A percentile compares a stretch with the other conserved stretches of the same genome.
Conservation (phyloP, 2,113 vertebrate genomes). For the Paradoxurus hermaphroditus region DNA sequence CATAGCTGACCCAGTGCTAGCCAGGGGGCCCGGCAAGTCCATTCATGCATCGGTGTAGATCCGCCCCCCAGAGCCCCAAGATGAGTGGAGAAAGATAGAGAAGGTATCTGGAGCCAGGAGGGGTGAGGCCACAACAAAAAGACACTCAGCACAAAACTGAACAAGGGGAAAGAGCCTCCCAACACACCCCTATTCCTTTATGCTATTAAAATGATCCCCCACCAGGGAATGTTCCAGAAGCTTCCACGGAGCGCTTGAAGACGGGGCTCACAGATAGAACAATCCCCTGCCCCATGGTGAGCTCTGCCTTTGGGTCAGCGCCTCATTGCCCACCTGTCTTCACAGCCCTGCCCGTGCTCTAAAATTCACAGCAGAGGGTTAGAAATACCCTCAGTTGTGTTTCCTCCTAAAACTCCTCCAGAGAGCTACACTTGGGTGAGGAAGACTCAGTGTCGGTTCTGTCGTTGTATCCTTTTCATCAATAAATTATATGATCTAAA, state of each 20-base stretch:
- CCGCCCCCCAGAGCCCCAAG: neutral
- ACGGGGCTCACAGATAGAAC: neutral
- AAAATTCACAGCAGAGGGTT: neutral
- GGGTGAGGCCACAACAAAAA: neutral
- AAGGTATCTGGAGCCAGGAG: fast-evolving
- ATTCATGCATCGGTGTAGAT: fast-evolving
- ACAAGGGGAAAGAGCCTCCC: neutral
- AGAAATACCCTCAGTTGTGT: neutral
- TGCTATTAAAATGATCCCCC: neutral
- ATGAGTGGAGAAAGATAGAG: neutral
- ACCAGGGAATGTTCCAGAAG: neutral
- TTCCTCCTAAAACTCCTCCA: neutral
- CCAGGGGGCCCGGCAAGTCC: neutral
- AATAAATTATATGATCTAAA: neutral
- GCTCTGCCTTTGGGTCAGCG: neutral
- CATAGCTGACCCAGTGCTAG: neutral
- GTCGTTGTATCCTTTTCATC: neutral
- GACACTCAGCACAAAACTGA: neutral
- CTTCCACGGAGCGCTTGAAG: neutral
- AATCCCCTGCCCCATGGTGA: fast-evolving
- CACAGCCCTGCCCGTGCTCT: fast-evolving
- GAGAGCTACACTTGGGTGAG: neutral
- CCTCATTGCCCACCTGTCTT: neutral
- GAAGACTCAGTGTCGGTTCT: fast-evolving
- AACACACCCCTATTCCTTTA: neutral